phyloP scores from a whole-genome alignment of 2,113 vertebrate species.

The Bos taurus region DNA sequence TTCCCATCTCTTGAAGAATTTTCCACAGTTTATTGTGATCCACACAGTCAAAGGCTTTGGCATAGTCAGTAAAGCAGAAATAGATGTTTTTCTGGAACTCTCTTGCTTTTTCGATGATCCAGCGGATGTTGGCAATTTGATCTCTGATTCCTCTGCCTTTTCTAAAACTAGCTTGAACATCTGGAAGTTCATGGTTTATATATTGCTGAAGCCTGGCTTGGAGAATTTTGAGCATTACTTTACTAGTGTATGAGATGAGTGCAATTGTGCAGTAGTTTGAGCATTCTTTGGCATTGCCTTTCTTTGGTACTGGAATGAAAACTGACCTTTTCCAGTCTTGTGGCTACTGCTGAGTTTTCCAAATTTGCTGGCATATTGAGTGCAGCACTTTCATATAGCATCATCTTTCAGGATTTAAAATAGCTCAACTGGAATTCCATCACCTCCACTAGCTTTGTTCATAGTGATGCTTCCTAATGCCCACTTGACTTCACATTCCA shows the following conservation, averaged over 20 bases:
- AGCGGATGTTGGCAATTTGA: neutral
- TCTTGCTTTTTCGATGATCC: neutral
- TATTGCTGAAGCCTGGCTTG: neutral
- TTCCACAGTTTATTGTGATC: too few relatives aligned
- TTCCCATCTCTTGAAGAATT: accelerated
- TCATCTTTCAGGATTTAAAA: neutral
- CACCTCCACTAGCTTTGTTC: neutral
- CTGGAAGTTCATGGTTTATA: neutral
- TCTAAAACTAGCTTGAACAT: neutral
- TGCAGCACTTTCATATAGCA: neutral
- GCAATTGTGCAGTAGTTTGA: neutral
- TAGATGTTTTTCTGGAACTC: neutral
- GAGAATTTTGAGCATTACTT: neutral
- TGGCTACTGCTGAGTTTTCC: neutral
- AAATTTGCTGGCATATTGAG: neutral
- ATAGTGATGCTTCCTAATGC: neutral
- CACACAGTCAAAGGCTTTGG: too few relatives aligned
- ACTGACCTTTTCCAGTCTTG: neutral
- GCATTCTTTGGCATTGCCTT: neutral
- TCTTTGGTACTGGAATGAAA: neutral
- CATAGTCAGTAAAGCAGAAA: neutral
- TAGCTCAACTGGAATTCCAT: neutral
- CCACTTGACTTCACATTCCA: neutral
- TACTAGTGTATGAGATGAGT: neutral
- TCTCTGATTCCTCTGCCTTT: neutral